These are phyloP conservation scores for Euzetes globulus DNA, from an alignment of 2,888 invertebrate species.

Conservation along the genomic window DNA sequence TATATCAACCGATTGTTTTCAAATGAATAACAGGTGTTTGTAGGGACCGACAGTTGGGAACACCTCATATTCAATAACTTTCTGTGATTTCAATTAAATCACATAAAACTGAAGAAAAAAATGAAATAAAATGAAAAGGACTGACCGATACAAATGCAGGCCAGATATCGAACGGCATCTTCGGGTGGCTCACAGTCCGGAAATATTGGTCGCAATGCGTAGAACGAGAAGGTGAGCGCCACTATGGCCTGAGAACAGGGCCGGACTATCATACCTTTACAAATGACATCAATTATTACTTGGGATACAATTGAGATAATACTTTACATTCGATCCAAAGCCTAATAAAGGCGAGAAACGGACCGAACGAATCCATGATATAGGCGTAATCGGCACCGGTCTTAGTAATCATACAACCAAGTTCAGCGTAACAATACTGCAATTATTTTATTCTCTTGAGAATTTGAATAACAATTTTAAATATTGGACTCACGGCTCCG, in stretches of 20 bases:
- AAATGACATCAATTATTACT: no score
- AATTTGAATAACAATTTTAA: no score
- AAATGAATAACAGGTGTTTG: no score
- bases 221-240: slow-evolving; percentile 91
- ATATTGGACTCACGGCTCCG: slow-evolving; percentile 56
- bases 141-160: slow-evolving; percentile 71
- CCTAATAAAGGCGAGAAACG: slow-evolving; percentile 88
- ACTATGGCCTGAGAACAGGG: slow-evolving; percentile 64
- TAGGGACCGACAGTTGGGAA: no score
- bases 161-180: slow-evolving; percentile 73
- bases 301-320: not conserved
- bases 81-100: not conserved
- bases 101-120: not conserved
- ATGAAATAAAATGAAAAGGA: not conserved
- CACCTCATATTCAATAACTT: not conserved
- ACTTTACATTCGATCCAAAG: slow-evolving; percentile 89
- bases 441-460: no score
- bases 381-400: slow-evolving; percentile 98
- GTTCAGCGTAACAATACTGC: slow-evolving; percentile 87
- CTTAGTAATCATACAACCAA: slow-evolving; percentile 87
- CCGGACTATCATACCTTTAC: slow-evolving; percentile 37
- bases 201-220: slow-evolving; percentile 90
- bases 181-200: slow-evolving; percentile 88
- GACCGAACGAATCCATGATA: slow-evolving; percentile 97
- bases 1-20: no score